Percentiles rank a stretch among this genome's conserved stretches.
Conservation (phyloP, 2,113 vertebrate genomes). For the Uria aalge region DNA sequence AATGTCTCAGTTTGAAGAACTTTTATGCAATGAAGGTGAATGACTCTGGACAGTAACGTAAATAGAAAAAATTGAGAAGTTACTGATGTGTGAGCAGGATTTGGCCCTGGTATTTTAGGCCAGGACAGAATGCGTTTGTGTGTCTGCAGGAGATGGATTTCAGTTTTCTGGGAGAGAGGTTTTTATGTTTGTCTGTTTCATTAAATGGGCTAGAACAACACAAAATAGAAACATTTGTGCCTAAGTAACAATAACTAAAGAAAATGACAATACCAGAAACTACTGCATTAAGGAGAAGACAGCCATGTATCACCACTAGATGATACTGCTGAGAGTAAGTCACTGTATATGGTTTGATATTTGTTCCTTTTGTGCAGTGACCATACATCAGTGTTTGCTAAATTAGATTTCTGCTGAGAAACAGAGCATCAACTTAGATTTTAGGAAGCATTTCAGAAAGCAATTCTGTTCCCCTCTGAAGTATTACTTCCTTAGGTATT, state of each 20-base stretch:
- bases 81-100: not conserved
- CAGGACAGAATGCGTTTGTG: not conserved
- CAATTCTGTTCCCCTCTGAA: not conserved
- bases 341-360: not conserved
- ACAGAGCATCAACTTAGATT: not conserved
- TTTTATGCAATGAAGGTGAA: not conserved
- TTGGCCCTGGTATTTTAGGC: not conserved
- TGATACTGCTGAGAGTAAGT: not conserved
- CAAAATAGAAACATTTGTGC: not conserved
- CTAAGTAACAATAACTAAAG: not conserved
- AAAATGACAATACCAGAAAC: not conserved
- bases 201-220: not conserved
- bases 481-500: not conserved
- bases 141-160: not conserved
- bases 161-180: not conserved
- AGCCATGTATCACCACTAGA: not conserved
- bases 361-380: constrained; percentile 3
- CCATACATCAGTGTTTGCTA: constrained; percentile 9
- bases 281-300: not conserved
- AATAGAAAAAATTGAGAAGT: no score
- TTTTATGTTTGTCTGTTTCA: not conserved
- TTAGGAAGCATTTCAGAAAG: constrained; percentile 1
- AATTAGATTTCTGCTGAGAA: constrained; percentile 50
- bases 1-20: not conserved
- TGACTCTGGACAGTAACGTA: not conserved